Base-by-base conservation (phyloP, 2,797 vertebrate genomes). In the Galaxias olidus region DNA sequence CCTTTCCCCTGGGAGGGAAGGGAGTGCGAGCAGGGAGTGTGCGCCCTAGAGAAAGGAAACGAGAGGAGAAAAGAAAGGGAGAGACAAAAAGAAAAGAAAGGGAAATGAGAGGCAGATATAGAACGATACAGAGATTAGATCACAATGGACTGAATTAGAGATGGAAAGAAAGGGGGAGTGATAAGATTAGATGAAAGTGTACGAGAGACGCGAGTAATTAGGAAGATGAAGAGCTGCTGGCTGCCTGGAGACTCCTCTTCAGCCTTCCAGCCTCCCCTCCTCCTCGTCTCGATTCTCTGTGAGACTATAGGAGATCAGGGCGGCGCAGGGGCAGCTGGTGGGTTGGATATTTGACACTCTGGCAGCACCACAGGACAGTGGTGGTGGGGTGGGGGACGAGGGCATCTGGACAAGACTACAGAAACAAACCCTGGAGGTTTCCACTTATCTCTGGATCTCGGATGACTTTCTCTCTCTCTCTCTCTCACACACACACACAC, bases 301-400 rank as follows among this genome's bases (percentile, higher is more conserved):
- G 80, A 82, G 79, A 79, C 73, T 84, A 87, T 89, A 91, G 89
- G 80, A 89, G 86, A 90, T 88, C 83, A 88, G 86, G 76, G 75
- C 72, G 43, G 81, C 75, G 82, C 69, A 48, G 75, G 84, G 88
- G 82, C 91, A 93, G 90, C 91, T 91, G 91, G 89, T 88, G 78
- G 80, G 76, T 81, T 73, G 71, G 78, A 90, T 91, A 87, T 83
- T 72, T 89, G 86, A 84, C 82, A 79, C 57, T 51, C 65, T 59
- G 30, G 30, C 30, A 30, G 30, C 2, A 30, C 30, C 30, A 76
- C 64, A 56, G 67, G 77, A 65, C 62, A 65, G 68, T 74, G 59
- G 66, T 71, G 74, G 63, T 13, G 10, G 12, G 59, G 66, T 71
- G 74, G 63, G 15, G 10, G 12, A 75, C 71, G 17, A 0, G 55